Conservation (phyloP, 2,888 invertebrate genomes). For the Dynastes tityus region DNA sequence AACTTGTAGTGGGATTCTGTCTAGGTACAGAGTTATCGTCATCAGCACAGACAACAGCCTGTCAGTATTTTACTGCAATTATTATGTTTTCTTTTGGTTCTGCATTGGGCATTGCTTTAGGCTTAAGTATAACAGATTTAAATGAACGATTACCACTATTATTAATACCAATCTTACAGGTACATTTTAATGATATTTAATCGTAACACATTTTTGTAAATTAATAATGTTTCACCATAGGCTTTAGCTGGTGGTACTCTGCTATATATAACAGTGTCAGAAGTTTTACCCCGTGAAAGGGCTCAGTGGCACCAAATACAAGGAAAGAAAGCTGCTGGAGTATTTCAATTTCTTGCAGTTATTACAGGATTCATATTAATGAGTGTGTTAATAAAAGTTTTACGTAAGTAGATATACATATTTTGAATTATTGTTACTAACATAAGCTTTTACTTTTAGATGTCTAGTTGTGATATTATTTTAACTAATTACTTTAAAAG, state of each 20-base stretch:
- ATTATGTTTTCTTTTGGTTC: conserved; percentile 80
- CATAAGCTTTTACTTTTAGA: conserved; percentile 20
- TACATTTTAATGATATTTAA: conserved; percentile 71
- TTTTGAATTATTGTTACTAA: not conserved
- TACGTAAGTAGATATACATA: conserved; percentile 64
- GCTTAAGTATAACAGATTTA: conserved; percentile 76
- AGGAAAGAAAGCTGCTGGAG: conserved; percentile 74
- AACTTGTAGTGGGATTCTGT: conserved; percentile 87
- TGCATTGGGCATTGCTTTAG: conserved; percentile 78
- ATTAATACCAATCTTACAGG: conserved; percentile 78
- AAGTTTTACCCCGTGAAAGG: conserved; percentile 84
- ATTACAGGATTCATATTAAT: conserved; percentile 77
- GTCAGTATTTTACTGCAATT: conserved; percentile 75
- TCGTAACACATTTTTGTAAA: conserved; percentile 17
- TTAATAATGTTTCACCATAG: conserved; percentile 65
- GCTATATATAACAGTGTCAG: conserved; percentile 84
- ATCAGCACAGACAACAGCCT: conserved; percentile 62
- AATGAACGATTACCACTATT: conserved; percentile 70
- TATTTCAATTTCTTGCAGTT: conserved; percentile 77
- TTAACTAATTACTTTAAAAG: not conserved
- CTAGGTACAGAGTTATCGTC: conserved; percentile 81
- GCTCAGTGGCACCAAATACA: conserved; percentile 80
- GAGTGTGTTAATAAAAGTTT: conserved; percentile 76
- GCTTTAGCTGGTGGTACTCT: conserved; percentile 84
- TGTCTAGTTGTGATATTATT: conserved; percentile 7